phyloP scores from a whole-genome alignment of 1,140 invertebrate species.

The Vollenhovia emeryi region DNA sequence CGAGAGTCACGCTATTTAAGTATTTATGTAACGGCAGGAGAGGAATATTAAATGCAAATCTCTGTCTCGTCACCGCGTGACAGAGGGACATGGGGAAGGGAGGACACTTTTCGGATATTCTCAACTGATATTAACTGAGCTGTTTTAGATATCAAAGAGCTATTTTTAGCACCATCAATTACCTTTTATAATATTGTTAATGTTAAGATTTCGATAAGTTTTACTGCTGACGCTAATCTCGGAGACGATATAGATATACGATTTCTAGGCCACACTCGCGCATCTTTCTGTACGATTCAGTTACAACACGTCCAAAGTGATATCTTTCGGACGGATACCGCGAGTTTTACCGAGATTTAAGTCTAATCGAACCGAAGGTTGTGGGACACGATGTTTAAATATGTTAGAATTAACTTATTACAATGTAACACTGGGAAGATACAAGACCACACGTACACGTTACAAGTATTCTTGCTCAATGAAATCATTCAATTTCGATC shows the following conservation, averaged over 20 bases:
- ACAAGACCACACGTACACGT: neutral
- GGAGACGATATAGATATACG: slow-evolving; percentile 3
- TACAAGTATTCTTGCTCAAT: slow-evolving; percentile 21
- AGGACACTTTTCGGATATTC: neutral
- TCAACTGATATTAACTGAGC: slow-evolving; percentile 22
- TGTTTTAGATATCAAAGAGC: neutral
- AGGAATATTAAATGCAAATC: slow-evolving; percentile 5
- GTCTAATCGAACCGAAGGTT: neutral
- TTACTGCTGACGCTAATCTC: slow-evolving; percentile 2
- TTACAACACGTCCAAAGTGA: slow-evolving; percentile 31
- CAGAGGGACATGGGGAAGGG: neutral
- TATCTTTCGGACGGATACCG: neutral
- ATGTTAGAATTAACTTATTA: neutral
- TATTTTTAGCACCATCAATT: slow-evolving; percentile 38
- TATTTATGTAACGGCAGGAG: slow-evolving; percentile 1
- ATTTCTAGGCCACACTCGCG: neutral
- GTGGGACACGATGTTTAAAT: slow-evolving; percentile 9
- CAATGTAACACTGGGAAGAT: neutral
- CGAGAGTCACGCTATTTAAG: neutral
- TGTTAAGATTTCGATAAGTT: slow-evolving; percentile 20
- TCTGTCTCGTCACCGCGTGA: neutral
- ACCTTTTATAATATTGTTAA: slow-evolving; percentile 27
- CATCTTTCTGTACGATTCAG: slow-evolving; percentile 7
- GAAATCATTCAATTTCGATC: neutral
- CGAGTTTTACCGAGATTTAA: neutral